Conservation (phyloP, 2,113 vertebrate species). For the Laticauda laticaudata region DNA sequence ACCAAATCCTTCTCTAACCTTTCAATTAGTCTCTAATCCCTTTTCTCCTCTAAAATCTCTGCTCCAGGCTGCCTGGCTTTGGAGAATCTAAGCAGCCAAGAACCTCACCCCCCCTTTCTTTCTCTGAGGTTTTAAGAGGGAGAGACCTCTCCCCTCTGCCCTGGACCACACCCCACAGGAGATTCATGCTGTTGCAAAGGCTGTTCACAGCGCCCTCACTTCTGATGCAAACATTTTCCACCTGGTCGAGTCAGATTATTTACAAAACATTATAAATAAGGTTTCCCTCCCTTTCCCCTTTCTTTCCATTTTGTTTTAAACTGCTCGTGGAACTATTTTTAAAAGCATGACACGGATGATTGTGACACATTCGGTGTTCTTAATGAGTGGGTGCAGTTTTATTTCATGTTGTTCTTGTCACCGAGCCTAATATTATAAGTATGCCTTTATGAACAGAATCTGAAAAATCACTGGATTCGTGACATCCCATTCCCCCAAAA, state of each 20-base stretch:
- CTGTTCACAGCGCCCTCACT: conserved; percentile 14
- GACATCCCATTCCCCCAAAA: conserved; percentile 29
- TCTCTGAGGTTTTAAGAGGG: conserved; percentile 52
- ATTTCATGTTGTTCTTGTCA: conserved; percentile 71
- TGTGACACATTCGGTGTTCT: conserved; percentile 72
- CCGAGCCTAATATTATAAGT: conserved; percentile 68
- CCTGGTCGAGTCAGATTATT: conserved; percentile 54
- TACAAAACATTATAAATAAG: conserved; percentile 47
- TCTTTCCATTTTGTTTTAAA: conserved; percentile 11
- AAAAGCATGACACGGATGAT: conserved; percentile 71
- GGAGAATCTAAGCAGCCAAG: conserved; percentile 53
- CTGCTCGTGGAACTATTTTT: conserved; percentile 66
- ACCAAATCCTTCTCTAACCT: conserved; percentile 17
- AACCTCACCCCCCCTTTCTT: conserved; percentile 48
- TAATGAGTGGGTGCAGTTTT: conserved; percentile 73
- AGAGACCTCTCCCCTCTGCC: conserved; percentile 39
- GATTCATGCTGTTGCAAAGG: conserved; percentile 57
- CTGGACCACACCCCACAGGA: conserved; percentile 67
- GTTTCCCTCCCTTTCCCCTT: conserved; percentile 1
- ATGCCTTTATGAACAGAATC: conserved; percentile 33
- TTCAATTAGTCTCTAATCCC: conserved; percentile 31
- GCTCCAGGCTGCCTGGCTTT: conserved; percentile 32
- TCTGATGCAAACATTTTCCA: conserved; percentile 67
- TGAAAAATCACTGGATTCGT: conserved; percentile 31
- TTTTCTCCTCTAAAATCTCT: conserved; percentile 29